These are phyloP conservation scores for Acomys russatus DNA, from an alignment of 2,797 vertebrate genomes.

Conservation along the genomic window DNA sequence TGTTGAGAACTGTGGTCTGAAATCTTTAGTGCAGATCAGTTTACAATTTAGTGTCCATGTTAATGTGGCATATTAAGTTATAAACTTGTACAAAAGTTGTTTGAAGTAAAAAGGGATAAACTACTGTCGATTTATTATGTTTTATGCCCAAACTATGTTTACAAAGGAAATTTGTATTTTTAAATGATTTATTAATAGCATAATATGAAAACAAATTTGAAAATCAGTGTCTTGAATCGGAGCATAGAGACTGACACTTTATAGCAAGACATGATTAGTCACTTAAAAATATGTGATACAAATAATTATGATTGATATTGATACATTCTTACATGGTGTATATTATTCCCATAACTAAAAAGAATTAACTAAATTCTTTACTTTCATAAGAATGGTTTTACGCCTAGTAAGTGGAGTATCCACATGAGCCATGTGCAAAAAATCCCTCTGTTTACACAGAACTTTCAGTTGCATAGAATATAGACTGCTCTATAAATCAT, in stretches of 20 bases:
- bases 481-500: conserved; percentile 20
- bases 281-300: conserved; percentile 11
- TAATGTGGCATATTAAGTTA: background rate
- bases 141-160: conserved; percentile 6
- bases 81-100: conserved; percentile 34
- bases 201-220: conserved; percentile 24
- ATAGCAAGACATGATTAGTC: background rate
- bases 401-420: background rate
- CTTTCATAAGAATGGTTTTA: conserved; percentile 28
- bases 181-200: conserved; percentile 15
- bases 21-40: conserved; percentile 7
- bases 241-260: background rate
- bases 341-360: background rate
- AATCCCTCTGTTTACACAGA: background rate
- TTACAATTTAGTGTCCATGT: background rate
- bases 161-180: conserved; percentile 55
- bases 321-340: background rate
- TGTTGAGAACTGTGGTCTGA: background rate
- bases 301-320: background rate
- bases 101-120: conserved; percentile 53
- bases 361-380: background rate
- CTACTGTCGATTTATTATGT: background rate
- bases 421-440: background rate
- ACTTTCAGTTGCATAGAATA: background rate
- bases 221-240: conserved; percentile 3